A percentile compares a stretch with the other conserved stretches of the same genome.
phyloP scores from a whole-genome alignment of 2,113 vertebrate species.

The Gadus macrocephalus region DNA sequence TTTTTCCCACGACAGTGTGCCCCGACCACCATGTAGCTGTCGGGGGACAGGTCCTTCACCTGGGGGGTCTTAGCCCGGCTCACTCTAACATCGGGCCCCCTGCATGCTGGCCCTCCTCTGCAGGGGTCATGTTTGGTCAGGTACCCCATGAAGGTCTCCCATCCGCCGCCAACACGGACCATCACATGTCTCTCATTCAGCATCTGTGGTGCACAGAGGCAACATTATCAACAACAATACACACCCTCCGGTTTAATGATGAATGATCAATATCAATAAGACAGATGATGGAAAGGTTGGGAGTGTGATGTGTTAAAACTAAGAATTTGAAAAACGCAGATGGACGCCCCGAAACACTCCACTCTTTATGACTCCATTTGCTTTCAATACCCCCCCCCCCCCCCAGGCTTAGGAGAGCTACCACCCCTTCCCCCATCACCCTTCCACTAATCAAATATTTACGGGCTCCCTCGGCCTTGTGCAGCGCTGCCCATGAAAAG shows the following conservation, averaged over 20 bases:
- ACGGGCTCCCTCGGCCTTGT: constrained; percentile 27
- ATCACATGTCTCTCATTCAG: constrained; percentile 97
- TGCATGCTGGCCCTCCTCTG: constrained; percentile 78
- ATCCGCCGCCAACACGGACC: constrained; percentile 97
- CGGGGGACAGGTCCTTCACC: constrained; percentile 83
- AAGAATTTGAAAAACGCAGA: not conserved
- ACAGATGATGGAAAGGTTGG: too few species aligned
- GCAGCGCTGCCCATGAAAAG: constrained; percentile 22
- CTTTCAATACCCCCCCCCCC: not conserved
- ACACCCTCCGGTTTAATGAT: too few species aligned
- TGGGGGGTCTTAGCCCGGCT: constrained; percentile 74
- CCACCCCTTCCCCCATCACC: not conserved
- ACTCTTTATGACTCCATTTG: not conserved
- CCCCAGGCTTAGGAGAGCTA: constrained; percentile 2
- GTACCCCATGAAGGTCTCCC: constrained; percentile 94
- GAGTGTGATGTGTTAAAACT: too few species aligned
- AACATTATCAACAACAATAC: not conserved
- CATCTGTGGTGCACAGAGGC: constrained; percentile 77
- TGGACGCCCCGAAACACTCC: not conserved
- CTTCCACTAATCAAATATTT: constrained; percentile 41
- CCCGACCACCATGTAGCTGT: constrained; percentile 93
- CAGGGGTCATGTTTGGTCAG: constrained; percentile 96
- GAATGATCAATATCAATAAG: too few species aligned
- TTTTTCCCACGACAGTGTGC: constrained; percentile 86
- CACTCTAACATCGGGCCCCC: constrained; percentile 81